phyloP scores from a whole-genome alignment of 1,140 invertebrate species.

The Spodoptera frugiperda region DNA sequence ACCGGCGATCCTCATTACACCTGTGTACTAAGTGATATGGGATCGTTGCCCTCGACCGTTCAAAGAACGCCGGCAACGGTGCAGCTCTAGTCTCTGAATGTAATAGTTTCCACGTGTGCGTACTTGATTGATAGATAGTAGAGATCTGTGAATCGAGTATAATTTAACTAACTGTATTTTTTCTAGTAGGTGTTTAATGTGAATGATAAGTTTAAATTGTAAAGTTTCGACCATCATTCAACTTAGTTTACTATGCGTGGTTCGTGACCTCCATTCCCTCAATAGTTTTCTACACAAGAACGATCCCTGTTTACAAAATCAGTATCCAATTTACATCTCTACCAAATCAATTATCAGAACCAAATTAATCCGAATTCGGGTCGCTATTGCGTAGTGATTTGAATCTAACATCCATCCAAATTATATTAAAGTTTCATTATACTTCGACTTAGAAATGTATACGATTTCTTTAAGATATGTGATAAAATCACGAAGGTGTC shows the following conservation, averaged over 20 bases:
- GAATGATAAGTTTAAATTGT: no score
- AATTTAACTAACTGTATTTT: not conserved
- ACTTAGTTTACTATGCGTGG: no score
- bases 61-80: conserved; percentile 22
- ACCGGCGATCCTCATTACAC: conserved; percentile 37
- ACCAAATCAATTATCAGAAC: conserved; percentile 34
- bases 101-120: conserved; percentile 6
- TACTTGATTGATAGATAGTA: conserved; percentile 2
- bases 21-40: conserved; percentile 38
- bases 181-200: no score
- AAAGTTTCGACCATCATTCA: no score
- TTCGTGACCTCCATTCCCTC: no score
- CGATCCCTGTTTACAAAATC: conserved; percentile 13
- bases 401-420: conserved; percentile 3
- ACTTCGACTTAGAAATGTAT: not conserved
- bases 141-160: not conserved
- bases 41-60: conserved; percentile 16
- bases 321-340: conserved; percentile 5
- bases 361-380: conserved; percentile 30
- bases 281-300: conserved; percentile 1
- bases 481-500: no score
- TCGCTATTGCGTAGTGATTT: conserved; percentile 9
- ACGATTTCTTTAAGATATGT: no score
- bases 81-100: not conserved
- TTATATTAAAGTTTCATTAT: conserved; percentile 11